Evolutionary conservation across 2,797 vertebrate genomes (phyloP), one percentile per base, ranked within the genome.

Genomic region (Ptychobarbus kaznakovi): DNA sequence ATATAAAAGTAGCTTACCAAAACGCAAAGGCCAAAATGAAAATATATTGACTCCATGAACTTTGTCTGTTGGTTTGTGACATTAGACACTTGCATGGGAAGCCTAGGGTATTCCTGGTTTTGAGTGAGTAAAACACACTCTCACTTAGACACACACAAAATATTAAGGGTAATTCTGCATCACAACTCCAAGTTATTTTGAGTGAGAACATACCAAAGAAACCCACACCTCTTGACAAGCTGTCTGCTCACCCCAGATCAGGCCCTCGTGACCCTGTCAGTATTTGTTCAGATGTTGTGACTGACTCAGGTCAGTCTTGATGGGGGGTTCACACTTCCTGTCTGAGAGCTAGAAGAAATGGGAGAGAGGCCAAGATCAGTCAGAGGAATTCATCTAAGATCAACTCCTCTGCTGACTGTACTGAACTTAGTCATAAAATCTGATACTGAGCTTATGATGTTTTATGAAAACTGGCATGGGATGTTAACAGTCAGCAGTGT

Each of bases 251-350:
- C 49, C 87, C 72, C 81, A 72, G 85, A 91, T 87, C 84, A 84
- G 78, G 83, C 86, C 88, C 91, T 81, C 3, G 5, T 83, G 90
- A 86, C 78, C 87, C 83, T 72, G 68, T 85, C 78, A 81, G 42
- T 53, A 85, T 93, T 93, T 94, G 92, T 92, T 93, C 91, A 93
- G 88, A 92, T 79, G 90, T 83, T 86, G 72, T 89, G 89, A 88
- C 91, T 86, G 38, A 86, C 89, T 87, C 83, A 78, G 80, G 86
- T 85, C 87, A 82, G 80, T 86, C 84, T 87, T 75, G 16, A 73
- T 42, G 82, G 66, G 81, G 61, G 58, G 28, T 76, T 83, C 35
- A 78, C 74, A 81, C 72, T 89, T 83, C 89, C 81, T 82, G 72
- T 66, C 38, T 82, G 73, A 73, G 86, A 84, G 61, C 32, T 81